Evolutionary conservation across 2,113 vertebrate species (phyloP).

Genomic region (Petrocephalus zakoni): DNA sequence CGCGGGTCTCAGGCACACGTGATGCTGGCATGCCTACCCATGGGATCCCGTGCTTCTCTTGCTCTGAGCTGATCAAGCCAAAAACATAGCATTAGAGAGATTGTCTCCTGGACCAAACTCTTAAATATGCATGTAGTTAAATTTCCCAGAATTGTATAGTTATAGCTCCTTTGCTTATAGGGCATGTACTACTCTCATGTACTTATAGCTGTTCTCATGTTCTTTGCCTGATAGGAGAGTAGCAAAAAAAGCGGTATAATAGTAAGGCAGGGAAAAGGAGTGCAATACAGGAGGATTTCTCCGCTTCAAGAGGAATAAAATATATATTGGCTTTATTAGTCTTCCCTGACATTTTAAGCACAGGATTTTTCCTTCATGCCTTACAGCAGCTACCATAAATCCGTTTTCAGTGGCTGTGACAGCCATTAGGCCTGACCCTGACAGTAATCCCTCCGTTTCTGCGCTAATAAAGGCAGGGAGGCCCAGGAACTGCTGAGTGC

Average conservation of each 20-base stretch:
- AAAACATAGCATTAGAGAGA: background rate
- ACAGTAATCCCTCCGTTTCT: constrained; percentile 21
- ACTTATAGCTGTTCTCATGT: background rate
- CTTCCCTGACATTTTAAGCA: constrained; percentile 10
- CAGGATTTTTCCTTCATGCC: constrained; percentile 8
- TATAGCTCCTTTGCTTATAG: background rate
- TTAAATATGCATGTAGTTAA: background rate
- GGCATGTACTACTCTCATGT: background rate
- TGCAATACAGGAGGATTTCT: background rate
- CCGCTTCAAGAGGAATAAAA: background rate
- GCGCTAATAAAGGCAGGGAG: constrained; percentile 14
- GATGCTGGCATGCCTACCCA: background rate
- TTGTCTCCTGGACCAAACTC: background rate
- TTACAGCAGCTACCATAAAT: constrained; percentile 12
- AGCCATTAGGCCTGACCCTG: constrained; percentile 18
- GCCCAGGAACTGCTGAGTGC: background rate
- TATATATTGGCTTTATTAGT: constrained; percentile 7
- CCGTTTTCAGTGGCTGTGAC: constrained; percentile 12
- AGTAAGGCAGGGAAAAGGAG: background rate
- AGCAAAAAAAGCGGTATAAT: background rate
- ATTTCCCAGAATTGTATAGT: background rate
- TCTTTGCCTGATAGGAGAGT: background rate
- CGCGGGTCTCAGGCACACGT: background rate
- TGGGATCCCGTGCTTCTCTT: background rate
- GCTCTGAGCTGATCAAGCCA: background rate